Base-by-base conservation (phyloP, 1,140 invertebrate genomes). In the Planococcus citri region DNA sequence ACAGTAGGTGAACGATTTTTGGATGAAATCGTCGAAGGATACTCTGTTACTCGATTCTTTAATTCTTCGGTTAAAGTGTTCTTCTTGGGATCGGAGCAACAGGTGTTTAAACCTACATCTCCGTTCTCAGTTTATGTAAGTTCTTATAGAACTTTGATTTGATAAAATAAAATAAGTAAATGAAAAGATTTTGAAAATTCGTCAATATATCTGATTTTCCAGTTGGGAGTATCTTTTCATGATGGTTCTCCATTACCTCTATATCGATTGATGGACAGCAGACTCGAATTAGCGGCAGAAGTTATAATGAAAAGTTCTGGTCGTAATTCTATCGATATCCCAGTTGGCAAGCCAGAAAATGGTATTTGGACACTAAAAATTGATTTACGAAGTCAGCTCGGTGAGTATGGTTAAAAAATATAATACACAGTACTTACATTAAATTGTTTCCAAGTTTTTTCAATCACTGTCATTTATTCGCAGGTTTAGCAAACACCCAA, bases 101-200 rank as follows among this genome's bases (percentile, higher is more conserved):
- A 96, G 79, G 87, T 97, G 12, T 97, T 97, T 78, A 97, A 97
- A 78, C 94, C 95, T 0, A 81, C 88, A 1, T 95, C 96, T 89
- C 89, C 92, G 0, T 88, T 92, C 74, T 86, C 85, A 71, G 79
- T 82, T 72, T 89, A 88, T 78, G 87, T 91, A 78, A 86, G 87
- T 83, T n/a, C n/a, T n/a, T n/a, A n/a, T n/a, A n/a, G n/a, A n/a
- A n/a, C n/a, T n/a, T n/a, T n/a, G n/a, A n/a, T n/a, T n/a, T n/a
- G n/a, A n/a, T n/a, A n/a, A n/a, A n/a, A n/a, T n/a, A n/a, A n/a
- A n/a, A n/a, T n/a, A n/a, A n/a, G n/a, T n/a, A n/a, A n/a, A n/a
- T n/a, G n/a, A n/a, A n/a, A n/a, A n/a, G n/a, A n/a, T n/a, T n/a
- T n/a, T n/a, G n/a, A n/a, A n/a, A n/a, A n/a, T n/a, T n/a, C n/a